Evolutionary conservation across 1,140 invertebrate species (phyloP).

Genomic region (Drosophila neocordata): DNA sequence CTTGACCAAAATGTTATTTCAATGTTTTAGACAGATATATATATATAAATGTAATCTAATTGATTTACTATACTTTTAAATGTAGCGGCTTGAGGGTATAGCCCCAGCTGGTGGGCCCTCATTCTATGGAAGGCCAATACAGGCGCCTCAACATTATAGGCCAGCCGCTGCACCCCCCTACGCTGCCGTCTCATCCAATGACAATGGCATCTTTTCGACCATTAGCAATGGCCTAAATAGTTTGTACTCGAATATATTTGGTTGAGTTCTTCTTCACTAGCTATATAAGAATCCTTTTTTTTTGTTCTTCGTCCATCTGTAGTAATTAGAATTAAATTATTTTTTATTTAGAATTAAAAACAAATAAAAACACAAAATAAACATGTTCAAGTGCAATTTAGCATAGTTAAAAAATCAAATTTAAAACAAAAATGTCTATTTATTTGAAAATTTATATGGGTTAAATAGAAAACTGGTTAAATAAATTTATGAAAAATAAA

Average conservation of each 20-base stretch:
- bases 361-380: background rate
- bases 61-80: slow-evolving; percentile 1
- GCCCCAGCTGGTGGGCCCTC: slow-evolving; percentile 33
- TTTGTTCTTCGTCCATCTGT: slow-evolving; percentile 21
- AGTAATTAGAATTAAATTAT: slow-evolving; percentile 34
- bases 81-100: slow-evolving; percentile 67
- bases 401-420: background rate
- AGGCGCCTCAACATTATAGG: slow-evolving; percentile 83
- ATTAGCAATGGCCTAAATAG: slow-evolving; percentile 90
- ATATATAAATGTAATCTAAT: slow-evolving; percentile 1
- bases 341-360: slow-evolving; percentile 42
- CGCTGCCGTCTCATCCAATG: slow-evolving; percentile 52
- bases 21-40: background rate
- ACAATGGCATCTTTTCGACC: slow-evolving; percentile 88
- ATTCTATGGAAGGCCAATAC: slow-evolving; percentile 65
- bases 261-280: slow-evolving; percentile 81
- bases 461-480: background rate
- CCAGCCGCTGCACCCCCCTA: slow-evolving; percentile 82
- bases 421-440: no score
- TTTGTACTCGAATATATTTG: slow-evolving; percentile 89
- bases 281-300: slow-evolving; percentile 26
- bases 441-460: no score
- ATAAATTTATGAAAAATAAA: background rate
- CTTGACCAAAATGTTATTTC: slow-evolving; percentile 13
- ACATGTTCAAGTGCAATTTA: slow-evolving; percentile 14